Evolutionary conservation across 2,888 invertebrate genomes (phyloP), one percentile per base, ranked within the genome.

Genomic region (Harmothoe impar): DNA sequence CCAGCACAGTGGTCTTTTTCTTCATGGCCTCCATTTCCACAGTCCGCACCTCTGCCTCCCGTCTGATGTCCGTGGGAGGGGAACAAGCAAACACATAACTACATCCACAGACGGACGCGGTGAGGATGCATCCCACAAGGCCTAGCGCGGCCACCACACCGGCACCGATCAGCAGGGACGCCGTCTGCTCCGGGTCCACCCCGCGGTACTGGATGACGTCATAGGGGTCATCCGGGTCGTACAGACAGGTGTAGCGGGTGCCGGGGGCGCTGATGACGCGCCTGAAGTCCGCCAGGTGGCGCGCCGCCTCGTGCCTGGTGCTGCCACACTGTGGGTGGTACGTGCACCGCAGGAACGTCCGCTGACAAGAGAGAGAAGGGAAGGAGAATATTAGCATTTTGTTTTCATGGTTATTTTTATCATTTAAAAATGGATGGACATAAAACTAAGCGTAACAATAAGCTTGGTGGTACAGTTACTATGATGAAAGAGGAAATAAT

Each of bases 161-260:
- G 0, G 86, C 86, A 20, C 86, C 86, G 1, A 86, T 52, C 52
- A 86, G 86, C 0, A 86, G 56, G 25, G 86, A 86, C 25, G 86
- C 86, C 20, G 86, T 86, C 56, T 86, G 86, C 25, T 86, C 86
- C 29, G 86, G 86, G 29, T 86, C 86, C 1, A 86, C 86, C 5
- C 56, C 86, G 3, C 86, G 86, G 86, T 86, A 56, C 56, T 86
- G 86, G 1, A 86, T 86, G 86, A 86, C 86, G 86, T 86, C 86
- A 56, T 23, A 25, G 5, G 54, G 54, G 15, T 54, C 15, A 29
- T 86, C 86, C 33, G 56, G 52, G 86, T 86, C 86, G 86, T 86
- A 86, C 29, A 86, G 86, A 20, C 86, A 86, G 56, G 12, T n/a
- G 56, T 86, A 86, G 12, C 86, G 86, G 54, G 86, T 86, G 1